Conservation (phyloP, 2,113 vertebrate species). For the Odontesthes bonariensis region DNA sequence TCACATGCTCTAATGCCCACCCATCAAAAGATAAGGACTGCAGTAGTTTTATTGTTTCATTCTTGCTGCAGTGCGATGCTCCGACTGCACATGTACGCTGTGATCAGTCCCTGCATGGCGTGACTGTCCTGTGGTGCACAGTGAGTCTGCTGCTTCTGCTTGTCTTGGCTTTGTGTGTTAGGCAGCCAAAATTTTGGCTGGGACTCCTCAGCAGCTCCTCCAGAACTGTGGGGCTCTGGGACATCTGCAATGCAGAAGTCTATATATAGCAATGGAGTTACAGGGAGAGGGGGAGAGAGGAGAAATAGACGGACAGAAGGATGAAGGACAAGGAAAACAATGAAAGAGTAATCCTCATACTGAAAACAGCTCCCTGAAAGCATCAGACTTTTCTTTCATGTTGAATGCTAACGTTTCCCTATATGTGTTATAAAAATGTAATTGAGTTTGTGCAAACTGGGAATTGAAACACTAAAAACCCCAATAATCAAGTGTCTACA, state of each 20-base stretch:
- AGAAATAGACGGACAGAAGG: conserved; percentile 27
- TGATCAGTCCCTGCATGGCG: conserved; percentile 12
- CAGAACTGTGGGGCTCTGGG: conserved; percentile 77
- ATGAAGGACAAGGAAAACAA: conserved; percentile 25
- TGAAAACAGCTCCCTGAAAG: conserved; percentile 4
- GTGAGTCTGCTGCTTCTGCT: conserved; percentile 17
- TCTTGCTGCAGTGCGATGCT: conserved; percentile 65
- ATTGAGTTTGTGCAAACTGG: not conserved
- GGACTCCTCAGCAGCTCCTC: conserved; percentile 58
- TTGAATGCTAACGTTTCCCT: not conserved
- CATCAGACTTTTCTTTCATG: not conserved
- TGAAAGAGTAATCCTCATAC: conserved; percentile 8
- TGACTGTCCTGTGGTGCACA: not conserved
- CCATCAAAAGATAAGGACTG: conserved; percentile 61
- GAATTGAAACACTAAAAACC: not conserved
- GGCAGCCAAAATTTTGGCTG: conserved; percentile 52
- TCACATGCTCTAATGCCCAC: conserved; percentile 7
- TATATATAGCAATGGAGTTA: conserved; percentile 82
- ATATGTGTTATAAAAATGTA: not conserved
- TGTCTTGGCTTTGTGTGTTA: conserved; percentile 17
- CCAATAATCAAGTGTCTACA: not conserved
- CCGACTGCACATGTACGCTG: conserved; percentile 7
- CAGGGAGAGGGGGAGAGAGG: conserved; percentile 40
- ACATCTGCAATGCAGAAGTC: conserved; percentile 88
- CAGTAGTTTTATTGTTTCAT: conserved; percentile 56